phyloP scores from a whole-genome alignment of 2,113 vertebrate genomes.

The Erinaceus europaeus region DNA sequence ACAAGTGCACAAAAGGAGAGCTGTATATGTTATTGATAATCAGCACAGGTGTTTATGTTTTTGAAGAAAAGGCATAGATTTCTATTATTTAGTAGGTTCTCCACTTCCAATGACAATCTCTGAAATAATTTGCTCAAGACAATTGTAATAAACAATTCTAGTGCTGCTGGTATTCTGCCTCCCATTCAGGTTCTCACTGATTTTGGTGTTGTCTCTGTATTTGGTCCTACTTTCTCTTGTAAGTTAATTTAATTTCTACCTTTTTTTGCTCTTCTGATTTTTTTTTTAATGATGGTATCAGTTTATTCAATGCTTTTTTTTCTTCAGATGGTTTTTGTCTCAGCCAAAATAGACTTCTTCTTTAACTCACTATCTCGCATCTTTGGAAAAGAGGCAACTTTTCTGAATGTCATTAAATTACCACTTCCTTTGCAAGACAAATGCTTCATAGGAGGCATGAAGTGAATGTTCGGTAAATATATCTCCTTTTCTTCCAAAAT shows the following conservation, averaged over 20 bases:
- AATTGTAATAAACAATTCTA: background rate
- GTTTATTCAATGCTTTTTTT: background rate
- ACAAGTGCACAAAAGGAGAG: background rate
- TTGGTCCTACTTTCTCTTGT: background rate
- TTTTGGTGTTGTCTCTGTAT: background rate
- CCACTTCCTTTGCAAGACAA: background rate
- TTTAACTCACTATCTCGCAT: background rate
- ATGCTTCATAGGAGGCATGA: background rate
- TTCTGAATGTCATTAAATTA: constrained; percentile 1
- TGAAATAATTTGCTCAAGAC: background rate
- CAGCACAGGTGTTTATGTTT: background rate
- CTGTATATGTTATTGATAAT: background rate
- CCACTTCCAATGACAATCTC: background rate
- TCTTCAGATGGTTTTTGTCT: background rate
- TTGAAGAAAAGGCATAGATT: background rate
- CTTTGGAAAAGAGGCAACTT: background rate
- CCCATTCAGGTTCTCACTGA: background rate
- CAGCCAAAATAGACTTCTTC: background rate
- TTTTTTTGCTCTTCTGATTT: background rate
- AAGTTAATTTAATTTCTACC: background rate
- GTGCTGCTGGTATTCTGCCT: background rate
- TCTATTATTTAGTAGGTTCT: background rate
- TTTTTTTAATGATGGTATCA: background rate
- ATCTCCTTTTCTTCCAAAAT: background rate
- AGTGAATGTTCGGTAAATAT: background rate